Percentiles rank a stretch among this genome's conserved stretches.
Evolutionary conservation across 2,113 vertebrate genomes (phyloP).

Genomic region (Seriola quinqueradiata): DNA sequence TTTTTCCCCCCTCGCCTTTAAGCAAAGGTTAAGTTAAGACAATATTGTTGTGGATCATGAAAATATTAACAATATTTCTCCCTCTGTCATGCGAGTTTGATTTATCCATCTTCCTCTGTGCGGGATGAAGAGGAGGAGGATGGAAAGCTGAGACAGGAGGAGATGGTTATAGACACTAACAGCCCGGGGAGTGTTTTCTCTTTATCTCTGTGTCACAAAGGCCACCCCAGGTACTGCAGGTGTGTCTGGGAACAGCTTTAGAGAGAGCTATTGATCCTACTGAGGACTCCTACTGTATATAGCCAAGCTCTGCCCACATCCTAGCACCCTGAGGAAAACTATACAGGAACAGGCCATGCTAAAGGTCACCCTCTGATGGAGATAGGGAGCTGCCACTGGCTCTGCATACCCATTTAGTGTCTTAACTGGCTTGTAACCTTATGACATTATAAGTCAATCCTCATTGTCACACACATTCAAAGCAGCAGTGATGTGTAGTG

Average conservation of each 20-base stretch:
- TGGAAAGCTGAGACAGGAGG: slow-evolving; percentile 28
- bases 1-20: slow-evolving; percentile 43
- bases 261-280: slow-evolving; percentile 77
- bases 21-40: slow-evolving; percentile 84
- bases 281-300: slow-evolving; percentile 73
- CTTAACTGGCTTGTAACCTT: slow-evolving; percentile 50
- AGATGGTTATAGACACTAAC: slow-evolving; percentile 63
- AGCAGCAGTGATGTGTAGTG: slow-evolving; percentile 10
- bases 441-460: slow-evolving; percentile 40
- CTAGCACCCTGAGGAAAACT: slow-evolving; percentile 71
- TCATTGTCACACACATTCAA: slow-evolving; percentile 7
- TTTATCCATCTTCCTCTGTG: slow-evolving; percentile 74
- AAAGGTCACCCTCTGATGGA: slow-evolving; percentile 76
- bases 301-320: slow-evolving; percentile 66
- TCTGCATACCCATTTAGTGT: slow-evolving; percentile 61
- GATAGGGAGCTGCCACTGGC: slow-evolving; percentile 49
- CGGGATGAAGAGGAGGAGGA: slow-evolving; percentile 18
- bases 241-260: slow-evolving; percentile 75
- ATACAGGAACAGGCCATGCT: slow-evolving; percentile 60
- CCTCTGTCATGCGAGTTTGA: slow-evolving; percentile 64
- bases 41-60: slow-evolving; percentile 80
- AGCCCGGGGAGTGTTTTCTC: slow-evolving; percentile 75
- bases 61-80: slow-evolving; percentile 77
- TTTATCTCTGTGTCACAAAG: slow-evolving; percentile 80
- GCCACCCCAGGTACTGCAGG: slow-evolving; percentile 76